Conservation (phyloP, 2,113 vertebrate species). For the Petaurus breviceps region DNA sequence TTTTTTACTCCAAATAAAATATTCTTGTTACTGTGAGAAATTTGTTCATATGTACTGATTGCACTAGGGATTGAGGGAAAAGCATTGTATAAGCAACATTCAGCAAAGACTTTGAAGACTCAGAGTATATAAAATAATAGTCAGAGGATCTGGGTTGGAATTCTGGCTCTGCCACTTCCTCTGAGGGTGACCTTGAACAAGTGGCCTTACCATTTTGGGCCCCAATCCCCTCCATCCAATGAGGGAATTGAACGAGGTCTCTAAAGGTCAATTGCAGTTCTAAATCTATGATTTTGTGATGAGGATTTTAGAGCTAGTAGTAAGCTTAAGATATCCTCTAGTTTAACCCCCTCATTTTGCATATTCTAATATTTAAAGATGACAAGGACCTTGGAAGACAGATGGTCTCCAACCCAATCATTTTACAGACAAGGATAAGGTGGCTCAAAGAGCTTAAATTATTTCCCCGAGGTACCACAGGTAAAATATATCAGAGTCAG, state of each 20-base stretch:
- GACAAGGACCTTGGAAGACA: background rate
- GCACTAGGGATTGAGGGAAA: background rate
- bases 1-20: background rate
- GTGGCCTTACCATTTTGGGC: background rate
- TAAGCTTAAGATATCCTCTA: background rate
- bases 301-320: background rate
- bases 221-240: background rate
- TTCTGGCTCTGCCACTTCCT: background rate
- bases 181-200: background rate
- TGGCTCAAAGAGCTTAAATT: background rate
- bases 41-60: background rate
- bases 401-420: background rate
- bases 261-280: background rate
- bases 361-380: background rate
- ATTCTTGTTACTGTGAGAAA: background rate
- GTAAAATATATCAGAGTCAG: background rate
- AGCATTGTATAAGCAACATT: background rate
- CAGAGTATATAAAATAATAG: background rate
- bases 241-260: background rate
- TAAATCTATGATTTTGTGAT: background rate
- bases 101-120: background rate
- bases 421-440: background rate
- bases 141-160: background rate
- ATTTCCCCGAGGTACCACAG: background rate
- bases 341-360: background rate